Evolutionary conservation across 2,888 invertebrate species (phyloP).

Genomic region (Lamellibrachia columna): DNA sequence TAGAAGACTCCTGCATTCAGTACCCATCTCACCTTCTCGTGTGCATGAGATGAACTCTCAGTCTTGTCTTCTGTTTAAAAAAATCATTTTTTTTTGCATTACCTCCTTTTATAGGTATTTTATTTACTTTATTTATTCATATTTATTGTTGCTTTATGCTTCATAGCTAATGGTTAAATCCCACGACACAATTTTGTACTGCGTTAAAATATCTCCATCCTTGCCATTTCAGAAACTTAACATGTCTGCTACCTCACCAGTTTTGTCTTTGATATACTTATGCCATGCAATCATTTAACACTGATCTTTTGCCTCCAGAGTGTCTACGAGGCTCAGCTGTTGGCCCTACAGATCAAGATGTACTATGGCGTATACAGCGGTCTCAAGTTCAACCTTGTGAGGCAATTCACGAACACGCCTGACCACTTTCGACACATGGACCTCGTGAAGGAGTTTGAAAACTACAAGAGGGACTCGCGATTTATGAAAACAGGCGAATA

Average conservation of each 20-base stretch:
- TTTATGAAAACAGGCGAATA: conserved; percentile 10
- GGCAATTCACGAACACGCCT: conserved; percentile 44
- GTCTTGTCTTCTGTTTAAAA: no score
- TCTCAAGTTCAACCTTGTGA: conserved; percentile 44
- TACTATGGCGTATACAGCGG: conserved; percentile 45
- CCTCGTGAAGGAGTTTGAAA: conserved; percentile 44
- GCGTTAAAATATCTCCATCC: no score
- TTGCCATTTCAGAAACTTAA: no score
- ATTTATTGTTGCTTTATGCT: no score
- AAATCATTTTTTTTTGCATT: no score
- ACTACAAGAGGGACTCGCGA: conserved; percentile 40
- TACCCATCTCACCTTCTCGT: no score
- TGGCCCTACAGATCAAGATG: conserved; percentile 45
- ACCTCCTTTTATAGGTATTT: no score
- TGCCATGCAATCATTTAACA: neutral
- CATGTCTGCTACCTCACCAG: no score
- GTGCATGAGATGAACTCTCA: no score
- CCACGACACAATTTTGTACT: no score
- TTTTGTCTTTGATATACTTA: neutral
- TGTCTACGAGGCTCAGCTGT: conserved; percentile 43
- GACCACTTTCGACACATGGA: conserved; percentile 40
- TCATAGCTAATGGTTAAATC: no score
- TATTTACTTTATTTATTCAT: no score
- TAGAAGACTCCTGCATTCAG: neutral
- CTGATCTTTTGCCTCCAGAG: conserved; percentile 35